Evolutionary conservation across 2,113 vertebrate species (phyloP), one percentile per base, ranked within the genome.

Genomic region (Heterochromis multidens): DNA sequence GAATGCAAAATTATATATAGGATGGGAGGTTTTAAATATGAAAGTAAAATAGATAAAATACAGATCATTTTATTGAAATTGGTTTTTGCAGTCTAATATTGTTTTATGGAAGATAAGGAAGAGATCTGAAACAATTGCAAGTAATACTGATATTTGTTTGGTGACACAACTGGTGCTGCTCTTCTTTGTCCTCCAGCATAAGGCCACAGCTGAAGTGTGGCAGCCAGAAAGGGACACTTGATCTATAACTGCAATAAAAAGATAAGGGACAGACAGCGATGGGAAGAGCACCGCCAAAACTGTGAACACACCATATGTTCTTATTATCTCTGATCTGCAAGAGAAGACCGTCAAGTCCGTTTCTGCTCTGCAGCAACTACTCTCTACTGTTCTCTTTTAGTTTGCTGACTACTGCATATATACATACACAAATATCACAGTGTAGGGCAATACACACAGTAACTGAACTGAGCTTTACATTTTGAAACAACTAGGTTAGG

Each of bases 231-330:
- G 19, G 14, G 62, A 79, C 40, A 72, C 80, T 72, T 72, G 62
- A 87, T 79, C 74, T 35, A 6, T 58, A 23, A 43, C 62, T 61
- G 76, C 67, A 43, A 74, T 62, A 57, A 61, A 40, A 79, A 52
- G 54, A 78, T 77, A 59, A 77, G 58, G 2, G 70, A 19, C 56
- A 23, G 63, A 63, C 49, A 33, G 57, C 1, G 8, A 62, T 11
- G 33, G 43, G 74, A 35, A 52, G 21, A 25, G 56, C 56, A 6
- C 23, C 31, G 16, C 35, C 14, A 60, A 57, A 77, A 21, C 31
- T 43, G 23, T 10, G 8, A 79, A 46, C 81, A 27, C 52, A 52
- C 35, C 67, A 77, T 77, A 49, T 81, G 72, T 46, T 70, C 27
- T 13, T 25, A 54, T 82, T 60, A 70, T 70, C n/a, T 61, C 61